A percentile compares a stretch with the other conserved stretches of the same genome.
These are phyloP conservation scores for Sclerurus mexicanus DNA, from an alignment of 2,113 vertebrate species.

Conservation along the genomic window DNA sequence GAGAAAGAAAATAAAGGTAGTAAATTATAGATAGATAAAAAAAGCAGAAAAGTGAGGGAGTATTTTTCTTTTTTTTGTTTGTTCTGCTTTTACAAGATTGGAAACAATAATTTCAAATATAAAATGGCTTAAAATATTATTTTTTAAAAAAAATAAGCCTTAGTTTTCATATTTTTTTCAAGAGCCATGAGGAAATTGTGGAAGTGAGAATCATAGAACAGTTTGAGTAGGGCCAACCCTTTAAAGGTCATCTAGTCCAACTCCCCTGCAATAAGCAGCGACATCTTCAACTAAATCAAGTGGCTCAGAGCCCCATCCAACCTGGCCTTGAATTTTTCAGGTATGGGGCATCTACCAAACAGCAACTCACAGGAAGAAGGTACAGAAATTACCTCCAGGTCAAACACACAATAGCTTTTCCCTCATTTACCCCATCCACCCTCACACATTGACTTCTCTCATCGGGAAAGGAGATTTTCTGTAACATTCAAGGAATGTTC, in stretches of 20 bases:
- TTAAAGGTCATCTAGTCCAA: neutral
- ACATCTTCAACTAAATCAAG: neutral
- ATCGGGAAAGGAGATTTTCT: neutral
- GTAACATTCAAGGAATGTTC: neutral
- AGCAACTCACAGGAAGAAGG: neutral
- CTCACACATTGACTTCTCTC: neutral
- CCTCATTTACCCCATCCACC: neutral
- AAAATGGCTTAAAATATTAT: neutral
- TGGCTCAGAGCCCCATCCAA: neutral
- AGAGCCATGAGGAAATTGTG: neutral
- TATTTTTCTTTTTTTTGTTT: neutral
- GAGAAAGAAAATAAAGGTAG: neutral
- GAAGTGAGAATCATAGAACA: neutral
- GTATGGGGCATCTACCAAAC: neutral
- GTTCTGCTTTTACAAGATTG: neutral
- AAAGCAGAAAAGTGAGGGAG: neutral
- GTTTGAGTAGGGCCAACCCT: neutral
- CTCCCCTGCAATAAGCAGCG: neutral
- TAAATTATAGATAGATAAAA: neutral
- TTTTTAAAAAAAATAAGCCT: neutral
- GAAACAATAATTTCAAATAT: neutral
- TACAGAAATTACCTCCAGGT: neutral
- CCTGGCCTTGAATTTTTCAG: neutral
- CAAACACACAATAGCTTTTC: neutral
- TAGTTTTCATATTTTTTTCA: neutral